A percentile compares a stretch with the other conserved stretches of the same genome.
Conservation (phyloP, 2,113 vertebrate species). For the Brienomyrus longianalis region DNA sequence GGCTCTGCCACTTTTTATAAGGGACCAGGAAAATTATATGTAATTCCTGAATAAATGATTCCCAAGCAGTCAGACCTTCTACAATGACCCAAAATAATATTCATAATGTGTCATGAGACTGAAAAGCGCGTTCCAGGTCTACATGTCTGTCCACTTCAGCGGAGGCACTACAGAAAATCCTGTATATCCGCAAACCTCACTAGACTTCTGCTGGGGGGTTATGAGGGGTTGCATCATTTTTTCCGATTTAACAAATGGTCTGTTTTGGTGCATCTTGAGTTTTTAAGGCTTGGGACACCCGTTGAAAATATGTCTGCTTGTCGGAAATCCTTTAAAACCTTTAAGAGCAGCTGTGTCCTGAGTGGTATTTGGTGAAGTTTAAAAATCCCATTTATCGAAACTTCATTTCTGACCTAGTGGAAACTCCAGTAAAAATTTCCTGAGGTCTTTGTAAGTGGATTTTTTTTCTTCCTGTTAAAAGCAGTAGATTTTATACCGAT, state of each 20-base stretch:
- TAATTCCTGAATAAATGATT: neutral
- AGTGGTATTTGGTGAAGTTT: neutral
- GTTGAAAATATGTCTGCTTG: neutral
- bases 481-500: neutral
- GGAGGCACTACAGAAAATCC: neutral
- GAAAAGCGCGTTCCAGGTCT: neutral
- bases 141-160: neutral
- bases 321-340: neutral
- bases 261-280: neutral
- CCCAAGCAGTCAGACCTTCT: neutral
- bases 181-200: neutral
- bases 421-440: neutral
- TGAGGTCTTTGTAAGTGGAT: neutral
- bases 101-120: neutral
- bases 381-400: neutral
- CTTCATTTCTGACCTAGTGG: neutral
- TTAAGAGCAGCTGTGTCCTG: neutral
- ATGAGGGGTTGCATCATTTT: neutral
- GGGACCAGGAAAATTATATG: neutral
- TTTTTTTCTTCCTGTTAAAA: neutral
- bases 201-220: neutral
- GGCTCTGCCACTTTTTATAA: neutral
- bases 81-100: neutral
- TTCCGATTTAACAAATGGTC: neutral
- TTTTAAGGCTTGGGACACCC: neutral